These are phyloP conservation scores for Sylvia borin DNA, from an alignment of 2,797 vertebrate genomes.

Conservation along the genomic window DNA sequence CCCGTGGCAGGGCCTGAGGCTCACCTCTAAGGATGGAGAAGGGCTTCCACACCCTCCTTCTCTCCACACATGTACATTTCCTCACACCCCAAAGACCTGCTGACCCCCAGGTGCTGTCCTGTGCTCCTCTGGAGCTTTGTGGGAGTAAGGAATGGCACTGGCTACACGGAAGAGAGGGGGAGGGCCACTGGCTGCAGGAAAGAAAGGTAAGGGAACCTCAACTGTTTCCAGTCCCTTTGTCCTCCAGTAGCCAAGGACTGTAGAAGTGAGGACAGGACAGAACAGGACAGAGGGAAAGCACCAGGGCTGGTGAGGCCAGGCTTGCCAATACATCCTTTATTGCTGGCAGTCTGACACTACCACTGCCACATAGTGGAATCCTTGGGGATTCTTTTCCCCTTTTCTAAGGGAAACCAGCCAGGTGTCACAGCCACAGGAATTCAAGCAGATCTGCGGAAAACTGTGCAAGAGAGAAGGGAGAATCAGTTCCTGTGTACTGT, in stretches of 20 bases:
- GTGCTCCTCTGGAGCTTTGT: background rate
- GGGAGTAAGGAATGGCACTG: background rate
- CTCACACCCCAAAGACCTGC: background rate
- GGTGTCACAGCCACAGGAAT: background rate
- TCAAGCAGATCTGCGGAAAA: background rate
- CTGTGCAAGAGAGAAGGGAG: background rate
- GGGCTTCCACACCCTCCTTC: background rate
- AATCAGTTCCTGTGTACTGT: background rate
- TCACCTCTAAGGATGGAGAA: background rate
- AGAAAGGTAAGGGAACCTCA: background rate
- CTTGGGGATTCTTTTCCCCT: background rate
- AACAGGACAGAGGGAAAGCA: background rate
- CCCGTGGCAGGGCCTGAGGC: rapidly evolving
- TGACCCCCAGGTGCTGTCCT: rapidly evolving
- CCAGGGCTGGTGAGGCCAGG: background rate
- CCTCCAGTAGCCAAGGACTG: background rate
- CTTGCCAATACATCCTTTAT: background rate
- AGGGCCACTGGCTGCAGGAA: background rate
- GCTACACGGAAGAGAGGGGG: background rate
- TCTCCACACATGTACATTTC: background rate
- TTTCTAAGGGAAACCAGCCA: background rate
- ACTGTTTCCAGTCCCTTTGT: background rate
- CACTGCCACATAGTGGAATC: background rate
- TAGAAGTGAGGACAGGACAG: too few species aligned
- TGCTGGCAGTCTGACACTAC: background rate